A percentile compares a stretch with the other conserved stretches of the same genome.
These are phyloP conservation scores for Drosophila hydei DNA, from an alignment of 1,140 invertebrate species.

Conservation along the genomic window DNA sequence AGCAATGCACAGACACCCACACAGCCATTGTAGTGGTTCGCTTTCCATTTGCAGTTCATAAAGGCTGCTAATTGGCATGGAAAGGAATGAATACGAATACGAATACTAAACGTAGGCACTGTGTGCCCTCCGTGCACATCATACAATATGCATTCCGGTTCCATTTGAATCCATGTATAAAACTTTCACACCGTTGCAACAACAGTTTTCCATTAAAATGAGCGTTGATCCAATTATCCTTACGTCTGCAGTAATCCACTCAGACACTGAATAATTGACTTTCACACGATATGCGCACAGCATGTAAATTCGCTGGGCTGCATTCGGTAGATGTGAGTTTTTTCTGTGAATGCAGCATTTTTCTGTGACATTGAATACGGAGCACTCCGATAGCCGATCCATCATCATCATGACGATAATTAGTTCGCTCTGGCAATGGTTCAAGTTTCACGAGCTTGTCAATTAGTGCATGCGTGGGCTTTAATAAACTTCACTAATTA, in stretches of 20 bases:
- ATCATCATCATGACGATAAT: slow-evolving; percentile 49
- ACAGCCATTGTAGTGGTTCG: neutral
- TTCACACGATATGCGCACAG: neutral
- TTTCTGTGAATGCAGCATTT: neutral
- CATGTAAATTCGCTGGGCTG: neutral
- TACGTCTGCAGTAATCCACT: neutral
- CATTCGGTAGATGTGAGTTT: neutral
- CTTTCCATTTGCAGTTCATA: neutral
- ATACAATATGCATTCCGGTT: too few species aligned
- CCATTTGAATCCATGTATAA: too few species aligned
- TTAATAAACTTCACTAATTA: slow-evolving; percentile 12
- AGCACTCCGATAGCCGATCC: neutral
- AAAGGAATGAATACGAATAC: too few species aligned
- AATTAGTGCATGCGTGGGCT: neutral
- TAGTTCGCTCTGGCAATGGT: slow-evolving; percentile 54
- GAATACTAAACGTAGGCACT: too few species aligned
- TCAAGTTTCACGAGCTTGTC: slow-evolving; percentile 22
- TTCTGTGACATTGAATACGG: neutral
- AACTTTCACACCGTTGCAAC: neutral
- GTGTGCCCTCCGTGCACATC: too few species aligned
- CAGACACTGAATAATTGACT: slow-evolving; percentile 17
- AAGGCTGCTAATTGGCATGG: neutral
- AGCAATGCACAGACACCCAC: neutral
- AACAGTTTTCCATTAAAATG: neutral
- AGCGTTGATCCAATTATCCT: slow-evolving; percentile 17